These are phyloP conservation scores for Vanessa tameamea DNA, from an alignment of 1,140 invertebrate species.

Conservation along the genomic window DNA sequence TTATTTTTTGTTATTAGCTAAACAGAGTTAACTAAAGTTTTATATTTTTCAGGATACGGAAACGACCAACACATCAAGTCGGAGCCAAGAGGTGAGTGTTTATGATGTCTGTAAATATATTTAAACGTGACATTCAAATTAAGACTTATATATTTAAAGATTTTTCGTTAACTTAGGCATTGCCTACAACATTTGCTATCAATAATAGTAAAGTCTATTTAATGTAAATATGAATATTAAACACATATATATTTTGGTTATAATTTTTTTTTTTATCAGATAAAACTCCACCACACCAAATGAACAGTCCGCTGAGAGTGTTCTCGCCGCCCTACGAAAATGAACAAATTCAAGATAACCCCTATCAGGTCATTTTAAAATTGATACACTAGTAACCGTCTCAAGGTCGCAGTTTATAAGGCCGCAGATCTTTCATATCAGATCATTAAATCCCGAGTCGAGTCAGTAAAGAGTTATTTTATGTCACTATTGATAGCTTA, in stretches of 20 bases:
- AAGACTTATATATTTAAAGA: too few species aligned
- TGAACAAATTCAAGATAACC: constrained; percentile 29
- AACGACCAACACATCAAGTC: constrained; percentile 56
- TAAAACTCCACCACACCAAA: constrained; percentile 50
- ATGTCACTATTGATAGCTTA: too few species aligned
- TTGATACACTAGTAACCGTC: neutral
- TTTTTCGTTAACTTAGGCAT: too few species aligned
- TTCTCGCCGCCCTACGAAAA: constrained; percentile 41
- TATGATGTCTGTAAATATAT: neutral
- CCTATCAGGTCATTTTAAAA: constrained; percentile 34
- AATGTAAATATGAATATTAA: too few species aligned
- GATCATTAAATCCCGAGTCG: too few species aligned
- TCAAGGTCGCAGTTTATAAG: neutral
- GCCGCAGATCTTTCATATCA: neutral
- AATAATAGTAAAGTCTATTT: too few species aligned
- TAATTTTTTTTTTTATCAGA: constrained; percentile 39
- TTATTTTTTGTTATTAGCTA: neutral
- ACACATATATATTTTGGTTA: too few species aligned
- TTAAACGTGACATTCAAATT: neutral
- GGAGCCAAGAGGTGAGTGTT: constrained; percentile 54
- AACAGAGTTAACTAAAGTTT: neutral
- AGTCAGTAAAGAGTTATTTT: too few species aligned
- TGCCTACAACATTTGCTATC: too few species aligned
- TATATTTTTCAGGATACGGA: constrained; percentile 48
- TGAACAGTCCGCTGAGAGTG: constrained; percentile 45